Evolutionary conservation across 2,113 vertebrate species (phyloP), one percentile per base, ranked within the genome.

Genomic region (Thymallus thymallus): DNA sequence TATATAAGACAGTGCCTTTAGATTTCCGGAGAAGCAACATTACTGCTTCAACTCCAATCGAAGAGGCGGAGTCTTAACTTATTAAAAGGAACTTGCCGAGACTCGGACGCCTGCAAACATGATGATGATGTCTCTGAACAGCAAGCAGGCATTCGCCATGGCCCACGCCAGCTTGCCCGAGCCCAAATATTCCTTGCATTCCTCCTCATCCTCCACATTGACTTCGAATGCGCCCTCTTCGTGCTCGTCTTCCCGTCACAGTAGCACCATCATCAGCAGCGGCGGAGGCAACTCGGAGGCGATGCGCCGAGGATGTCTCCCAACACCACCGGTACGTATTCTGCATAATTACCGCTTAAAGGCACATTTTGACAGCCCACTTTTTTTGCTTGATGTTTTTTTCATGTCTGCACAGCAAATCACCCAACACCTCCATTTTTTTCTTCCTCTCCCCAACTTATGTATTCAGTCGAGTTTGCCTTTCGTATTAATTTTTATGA

Each of bases 71-170:
- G 93, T 92, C 92, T 90, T 87, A 90, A 92, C 88, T 92, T 92
- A 91, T 93, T 91, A 92, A 91, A 91, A 92, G 89, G 88, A 91
- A 90, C 88, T 91, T 88, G 90, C 88, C 64, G 88, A 84, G 86
- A 85, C 88, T 90, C 61, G 88, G 83, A 89, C 84, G 82, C 84
- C 92, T 64, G 91, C 91, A 92, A 95, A 91, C 84, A 97, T 94
- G 95, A 98, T 97, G 96, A 98, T 98, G 96, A 98, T 98, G 96
- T 96, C 96, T 85, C 92, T 98, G 90, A 98, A 95, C 96, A 95
- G 94, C 95, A 98, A 98, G 95, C 96, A 98, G 94, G 92, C 92
- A 72, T 98, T 98, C 86, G 90, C 93, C 86, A 94, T 97, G 96
- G 94, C 95, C 14, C 96, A 96, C 91, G 86, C 92, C 93, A 93